phyloP scores from a whole-genome alignment of 2,888 invertebrate species.

The Apamea anceps region DNA sequence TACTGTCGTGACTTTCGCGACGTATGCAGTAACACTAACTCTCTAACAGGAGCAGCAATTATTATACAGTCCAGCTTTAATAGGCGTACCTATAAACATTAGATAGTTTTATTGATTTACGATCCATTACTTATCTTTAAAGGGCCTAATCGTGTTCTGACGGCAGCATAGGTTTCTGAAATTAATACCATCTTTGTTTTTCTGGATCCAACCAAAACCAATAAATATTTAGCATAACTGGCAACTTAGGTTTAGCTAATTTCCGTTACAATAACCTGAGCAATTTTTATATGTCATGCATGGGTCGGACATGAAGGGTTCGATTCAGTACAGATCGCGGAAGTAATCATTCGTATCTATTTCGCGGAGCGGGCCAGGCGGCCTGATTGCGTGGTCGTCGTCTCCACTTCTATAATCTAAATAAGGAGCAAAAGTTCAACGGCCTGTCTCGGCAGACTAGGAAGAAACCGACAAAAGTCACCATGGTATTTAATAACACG shows the following conservation, averaged over 20 bases:
- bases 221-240: neutral
- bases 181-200: neutral
- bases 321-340: conserved; percentile 82
- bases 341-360: conserved; percentile 82
- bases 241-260: neutral
- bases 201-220: neutral
- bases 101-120: conserved; percentile 30
- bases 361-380: conserved; percentile 82
- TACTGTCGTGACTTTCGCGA: conserved; percentile 83
- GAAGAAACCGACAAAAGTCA: conserved; percentile 81
- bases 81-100: conserved; percentile 6
- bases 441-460: conserved; percentile 83
- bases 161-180: neutral
- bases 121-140: conserved; percentile 14
- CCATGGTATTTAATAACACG: conserved; percentile 64
- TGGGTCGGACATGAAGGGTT: conserved; percentile 54
- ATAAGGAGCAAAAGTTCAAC: conserved; percentile 90
- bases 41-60: conserved; percentile 20
- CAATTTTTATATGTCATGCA: neutral
- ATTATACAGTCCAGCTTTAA: conserved; percentile 1
- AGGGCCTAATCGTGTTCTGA: neutral
- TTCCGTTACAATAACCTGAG: neutral
- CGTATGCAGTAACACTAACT: conserved; percentile 63
- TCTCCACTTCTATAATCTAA: conserved; percentile 89
- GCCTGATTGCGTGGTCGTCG: conserved; percentile 84